Conservation (phyloP, 2,797 vertebrate species). For the Sebastes glaucus region DNA sequence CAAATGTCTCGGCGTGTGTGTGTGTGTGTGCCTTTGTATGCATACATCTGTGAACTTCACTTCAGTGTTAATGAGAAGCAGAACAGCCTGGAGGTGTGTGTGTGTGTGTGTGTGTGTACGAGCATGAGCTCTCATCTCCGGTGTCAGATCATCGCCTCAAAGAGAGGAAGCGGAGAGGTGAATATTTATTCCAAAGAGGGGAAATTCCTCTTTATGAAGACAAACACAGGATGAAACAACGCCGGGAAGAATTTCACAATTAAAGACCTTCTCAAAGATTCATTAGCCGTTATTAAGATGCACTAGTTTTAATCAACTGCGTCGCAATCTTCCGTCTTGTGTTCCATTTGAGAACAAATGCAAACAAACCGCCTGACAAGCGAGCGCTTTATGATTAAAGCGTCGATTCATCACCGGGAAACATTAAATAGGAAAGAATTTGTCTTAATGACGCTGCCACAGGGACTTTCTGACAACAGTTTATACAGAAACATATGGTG, state of each 20-base stretch:
- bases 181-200: slow-evolving; percentile 75
- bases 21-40: slow-evolving; percentile 8
- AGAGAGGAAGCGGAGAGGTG: slow-evolving; percentile 66
- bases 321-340: neutral
- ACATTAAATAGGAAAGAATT: slow-evolving; percentile 25
- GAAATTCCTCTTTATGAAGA: slow-evolving; percentile 65
- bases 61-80: slow-evolving; percentile 69
- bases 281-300: slow-evolving; percentile 37
- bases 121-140: slow-evolving; percentile 57
- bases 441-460: slow-evolving; percentile 27
- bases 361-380: neutral
- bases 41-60: slow-evolving; percentile 52
- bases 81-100: slow-evolving; percentile 44
- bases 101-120: slow-evolving; percentile 1
- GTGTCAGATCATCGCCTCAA: slow-evolving; percentile 56
- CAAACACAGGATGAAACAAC: slow-evolving; percentile 33
- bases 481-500: slow-evolving; percentile 45
- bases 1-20: slow-evolving; percentile 13
- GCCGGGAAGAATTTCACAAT: slow-evolving; percentile 29
- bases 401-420: slow-evolving; percentile 38
- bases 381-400: neutral
- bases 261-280: slow-evolving; percentile 25
- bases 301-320: slow-evolving; percentile 27
- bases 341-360: neutral
- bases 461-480: slow-evolving; percentile 40